A percentile compares a stretch with the other conserved stretches of the same genome.
Evolutionary conservation across 2,888 invertebrate species (phyloP).

Genomic region (Drosophila acutilabella): DNA sequence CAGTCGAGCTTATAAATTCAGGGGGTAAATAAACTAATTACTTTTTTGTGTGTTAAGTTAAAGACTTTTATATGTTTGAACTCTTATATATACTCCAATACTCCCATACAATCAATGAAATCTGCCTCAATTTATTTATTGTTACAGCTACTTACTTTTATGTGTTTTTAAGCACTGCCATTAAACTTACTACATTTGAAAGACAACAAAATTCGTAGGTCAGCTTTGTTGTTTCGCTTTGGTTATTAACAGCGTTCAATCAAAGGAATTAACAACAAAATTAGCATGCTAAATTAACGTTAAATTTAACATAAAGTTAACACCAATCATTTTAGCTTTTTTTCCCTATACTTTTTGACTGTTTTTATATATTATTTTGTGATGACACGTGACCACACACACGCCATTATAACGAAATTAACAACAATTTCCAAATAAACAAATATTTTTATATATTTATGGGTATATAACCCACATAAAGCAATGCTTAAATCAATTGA

Average conservation of each 20-base stretch:
- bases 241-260: constrained; percentile 15
- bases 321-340: constrained; percentile 48
- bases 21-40: too few relatives aligned
- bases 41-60: too few relatives aligned
- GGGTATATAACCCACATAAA: constrained; percentile 18
- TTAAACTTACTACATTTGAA: not conserved
- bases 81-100: too few relatives aligned
- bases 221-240: not conserved
- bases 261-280: constrained; percentile 50
- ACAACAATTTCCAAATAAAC: constrained; percentile 17
- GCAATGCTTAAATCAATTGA: constrained; percentile 1
- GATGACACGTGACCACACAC: constrained; percentile 58
- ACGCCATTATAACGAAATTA: constrained; percentile 50
- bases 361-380: constrained; percentile 12
- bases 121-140: too few relatives aligned
- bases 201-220: not conserved
- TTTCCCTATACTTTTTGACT: too few relatives aligned
- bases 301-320: constrained; percentile 54
- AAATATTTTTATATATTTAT: not conserved
- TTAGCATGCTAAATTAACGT: constrained; percentile 68
- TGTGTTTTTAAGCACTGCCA: too few relatives aligned
- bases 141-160: too few relatives aligned
- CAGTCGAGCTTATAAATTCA: too few relatives aligned
- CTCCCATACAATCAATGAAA: too few relatives aligned
- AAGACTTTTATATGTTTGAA: too few relatives aligned